Evolutionary conservation across 92 coral and sea anemone species (phyloP), one percentile per base, ranked within the genome.

Genomic region (Phenganax stokvisi): DNA sequence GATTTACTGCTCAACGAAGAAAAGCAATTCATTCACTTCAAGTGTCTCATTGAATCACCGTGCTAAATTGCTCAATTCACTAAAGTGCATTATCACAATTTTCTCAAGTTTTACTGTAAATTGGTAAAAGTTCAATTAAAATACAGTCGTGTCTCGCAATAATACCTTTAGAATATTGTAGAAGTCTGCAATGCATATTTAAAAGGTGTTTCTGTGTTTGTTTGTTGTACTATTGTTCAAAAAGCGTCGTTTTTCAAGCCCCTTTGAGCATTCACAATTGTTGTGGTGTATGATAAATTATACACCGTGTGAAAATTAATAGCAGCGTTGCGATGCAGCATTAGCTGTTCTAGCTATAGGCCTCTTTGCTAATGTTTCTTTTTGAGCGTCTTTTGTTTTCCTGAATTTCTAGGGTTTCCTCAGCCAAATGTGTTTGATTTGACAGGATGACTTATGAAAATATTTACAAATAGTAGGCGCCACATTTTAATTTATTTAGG

Each of bases 211-310:
- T 64, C 12, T 64, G n/a, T 30, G 73, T 37, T 68, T 64, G 10
- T 64, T 64, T 64, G 70, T 28, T 17, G 30, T 8, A 9, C 1
- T 10, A 68, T 68, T 68, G 73, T 68, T 53, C 47, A 30, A 12
- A 68, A 37, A 1, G 73, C 73, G 73, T 68, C 73, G 10, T 68
- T 30, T 68, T 29, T 68, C 73, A 68, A 28, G 73, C 54, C 47
- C 29, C n/a, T 2, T 4, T 68, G 73, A 68, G 31, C 53, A 68
- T 68, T 13, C 54, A 5, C 12, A 30, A 68, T 30, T 68, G 54
- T 37, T 30, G 44, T 12, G 54, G 20, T 30, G 31, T 9, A 30
- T 8, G 6, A 20, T 37, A 17, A 3, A 30, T 71, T 71, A 13
- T 7, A 71, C 29, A 71, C 75, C 29, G 44, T 8, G 56, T 37